Evolutionary conservation across 2,797 vertebrate species (phyloP), one percentile per base, ranked within the genome.

Genomic region (Arctocebus calabarensis): DNA sequence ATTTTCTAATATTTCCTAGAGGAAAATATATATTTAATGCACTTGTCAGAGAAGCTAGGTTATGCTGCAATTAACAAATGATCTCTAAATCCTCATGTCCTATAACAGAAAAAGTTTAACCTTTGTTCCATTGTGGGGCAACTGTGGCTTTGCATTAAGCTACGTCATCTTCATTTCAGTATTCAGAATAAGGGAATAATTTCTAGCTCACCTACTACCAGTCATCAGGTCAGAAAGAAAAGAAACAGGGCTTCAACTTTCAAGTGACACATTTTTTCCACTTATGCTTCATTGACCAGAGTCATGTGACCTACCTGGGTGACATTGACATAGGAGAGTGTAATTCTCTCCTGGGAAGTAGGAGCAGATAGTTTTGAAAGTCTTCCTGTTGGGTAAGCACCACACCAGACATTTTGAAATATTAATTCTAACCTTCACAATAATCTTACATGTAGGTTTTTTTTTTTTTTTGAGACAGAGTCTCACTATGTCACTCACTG

Each of bases 351-450:
- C 3, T 61, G 17, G 57, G 45, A 90, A 74, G 62, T 22, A 64
- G 55, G 19, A 75, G 25, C 25, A 22, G 29, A 61, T 83, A 37
- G 22, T 91, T 59, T 73, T 84, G n/a, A 89, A 87, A 27, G 43
- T 83, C 29, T 27, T 59, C 29, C 19, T 92, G 2, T 37, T 34
- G 73, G 19, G 10, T 23, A 88, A 81, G 25, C 37, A 70, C 29
- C 74, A 7, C 7, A 43, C 2, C 25, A 70, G 23, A 3, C 1
- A 48, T 81, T 95, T 81, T 75, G 3, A 75, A 52, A 90, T 77
- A 61, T 43, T 40, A 87, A 79, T n/a, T 93, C 37, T 81, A 84
- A 71, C 90, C 9, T 55, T 91, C 55, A 75, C 64, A 43, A 62
- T 92, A 62, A 79, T 34, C 43, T 68, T 87, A 74, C 79, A 13